phyloP scores from a whole-genome alignment of 2,888 invertebrate species.

The Formica aserva region DNA sequence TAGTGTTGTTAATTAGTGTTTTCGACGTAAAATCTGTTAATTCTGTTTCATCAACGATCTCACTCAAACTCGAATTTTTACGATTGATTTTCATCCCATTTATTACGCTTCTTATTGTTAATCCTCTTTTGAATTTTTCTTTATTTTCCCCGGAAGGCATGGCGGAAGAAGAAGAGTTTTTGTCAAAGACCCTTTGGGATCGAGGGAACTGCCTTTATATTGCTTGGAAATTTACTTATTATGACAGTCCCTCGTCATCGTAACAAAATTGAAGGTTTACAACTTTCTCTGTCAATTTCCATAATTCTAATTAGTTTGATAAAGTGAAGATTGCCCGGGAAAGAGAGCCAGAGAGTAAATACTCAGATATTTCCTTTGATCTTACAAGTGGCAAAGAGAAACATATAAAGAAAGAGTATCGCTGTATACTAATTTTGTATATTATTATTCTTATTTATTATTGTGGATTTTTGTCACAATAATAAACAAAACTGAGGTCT shows the following conservation, averaged over 20 bases:
- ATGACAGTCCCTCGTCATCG: not conserved
- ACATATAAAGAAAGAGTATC: not conserved
- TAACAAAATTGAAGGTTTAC: constrained; percentile 22
- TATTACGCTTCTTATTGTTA: not conserved
- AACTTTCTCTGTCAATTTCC: not conserved
- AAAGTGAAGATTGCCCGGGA: not conserved
- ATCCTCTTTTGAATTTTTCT: constrained; percentile 6
- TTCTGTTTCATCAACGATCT: not conserved
- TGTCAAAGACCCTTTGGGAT: constrained; percentile 20
- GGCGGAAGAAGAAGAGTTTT: constrained; percentile 38
- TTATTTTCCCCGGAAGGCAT: constrained; percentile 24
- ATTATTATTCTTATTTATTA: constrained; percentile 20
- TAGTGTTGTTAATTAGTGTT: not conserved
- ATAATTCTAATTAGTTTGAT: constrained; percentile 20
- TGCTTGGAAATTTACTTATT: constrained; percentile 56
- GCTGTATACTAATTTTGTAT: not conserved
- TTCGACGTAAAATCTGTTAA: not conserved
- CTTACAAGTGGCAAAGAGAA: not conserved
- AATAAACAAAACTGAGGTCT: not conserved
- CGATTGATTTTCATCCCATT: not conserved
- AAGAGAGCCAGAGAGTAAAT: not conserved
- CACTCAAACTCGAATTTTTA: not conserved
- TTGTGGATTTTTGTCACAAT: constrained; percentile 1
- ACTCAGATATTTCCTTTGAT: not conserved
- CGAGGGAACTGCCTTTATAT: constrained; percentile 25